Conservation (phyloP, 2,797 vertebrate genomes). For the Sciaenops ocellatus region DNA sequence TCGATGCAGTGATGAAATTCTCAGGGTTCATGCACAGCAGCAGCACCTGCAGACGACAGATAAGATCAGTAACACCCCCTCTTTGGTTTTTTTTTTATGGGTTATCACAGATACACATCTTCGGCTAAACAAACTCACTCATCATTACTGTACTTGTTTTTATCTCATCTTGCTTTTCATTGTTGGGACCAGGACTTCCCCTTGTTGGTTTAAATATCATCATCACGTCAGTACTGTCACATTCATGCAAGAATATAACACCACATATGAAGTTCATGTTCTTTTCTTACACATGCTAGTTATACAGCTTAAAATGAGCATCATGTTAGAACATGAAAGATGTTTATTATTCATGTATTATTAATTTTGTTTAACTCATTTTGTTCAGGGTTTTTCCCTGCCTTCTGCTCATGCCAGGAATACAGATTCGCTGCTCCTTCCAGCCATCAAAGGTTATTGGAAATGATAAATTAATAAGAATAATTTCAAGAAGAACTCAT, state of each 20-base stretch:
- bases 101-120: conserved; percentile 39
- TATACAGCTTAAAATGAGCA: neutral
- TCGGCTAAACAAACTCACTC: neutral
- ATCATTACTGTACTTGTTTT: neutral
- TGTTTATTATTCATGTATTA: neutral
- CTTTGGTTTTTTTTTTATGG: neutral
- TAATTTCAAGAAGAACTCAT: conserved; percentile 5
- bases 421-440: neutral
- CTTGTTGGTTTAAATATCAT: neutral
- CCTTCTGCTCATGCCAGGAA: conserved; percentile 36
- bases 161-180: neutral
- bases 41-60: conserved; percentile 52
- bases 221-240: too few relatives aligned
- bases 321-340: too few relatives aligned
- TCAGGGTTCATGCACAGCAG: conserved; percentile 21
- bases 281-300: neutral
- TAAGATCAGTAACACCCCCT: conserved; percentile 53
- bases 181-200: neutral
- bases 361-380: neutral
- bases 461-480: conserved; percentile 25
- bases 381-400: conserved; percentile 25
- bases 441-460: conserved; percentile 4
- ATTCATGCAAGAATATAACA: neutral
- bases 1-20: neutral
- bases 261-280: fast-evolving